phyloP scores from a whole-genome alignment of 2,888 invertebrate species.

The Coelopa pilipes region DNA sequence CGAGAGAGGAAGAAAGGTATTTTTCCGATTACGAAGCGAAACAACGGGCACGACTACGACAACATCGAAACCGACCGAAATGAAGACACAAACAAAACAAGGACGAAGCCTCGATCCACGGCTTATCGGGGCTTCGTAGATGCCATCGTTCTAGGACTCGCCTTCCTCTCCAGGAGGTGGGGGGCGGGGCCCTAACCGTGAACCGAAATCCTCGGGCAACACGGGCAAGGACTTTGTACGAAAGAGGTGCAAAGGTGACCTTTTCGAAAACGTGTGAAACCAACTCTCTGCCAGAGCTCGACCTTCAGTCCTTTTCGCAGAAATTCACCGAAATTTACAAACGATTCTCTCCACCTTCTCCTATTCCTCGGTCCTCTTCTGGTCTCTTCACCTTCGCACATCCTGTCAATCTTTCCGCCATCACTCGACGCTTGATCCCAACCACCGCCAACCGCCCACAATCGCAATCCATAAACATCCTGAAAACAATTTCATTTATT shows the following conservation, averaged over 20 bases:
- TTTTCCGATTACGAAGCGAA: too few relatives aligned
- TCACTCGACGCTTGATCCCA: background rate
- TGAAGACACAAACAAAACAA: background rate
- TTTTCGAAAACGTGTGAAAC: too few relatives aligned
- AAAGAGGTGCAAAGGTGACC: too few relatives aligned
- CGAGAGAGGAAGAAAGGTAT: too few relatives aligned
- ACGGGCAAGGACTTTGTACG: too few relatives aligned
- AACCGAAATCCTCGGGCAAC: too few relatives aligned
- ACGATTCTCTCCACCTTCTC: background rate
- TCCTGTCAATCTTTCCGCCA: background rate
- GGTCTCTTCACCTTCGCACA: background rate
- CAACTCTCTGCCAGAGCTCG: background rate
- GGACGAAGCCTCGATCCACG: too few relatives aligned
- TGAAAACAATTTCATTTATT: constrained; percentile 23
- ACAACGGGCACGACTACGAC: too few relatives aligned
- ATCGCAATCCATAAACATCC: constrained; percentile 6
- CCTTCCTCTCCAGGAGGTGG: too few relatives aligned
- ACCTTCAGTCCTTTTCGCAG: too few relatives aligned
- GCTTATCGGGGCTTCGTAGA: background rate
- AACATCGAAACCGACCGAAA: background rate
- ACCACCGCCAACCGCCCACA: background rate
- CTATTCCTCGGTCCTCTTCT: background rate
- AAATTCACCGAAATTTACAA: too few relatives aligned
- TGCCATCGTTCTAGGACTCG: background rate
- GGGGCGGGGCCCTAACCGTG: too few relatives aligned